These are phyloP conservation scores for Lasioglossum marginatum DNA, from an alignment of 2,888 invertebrate genomes.

Conservation along the genomic window DNA sequence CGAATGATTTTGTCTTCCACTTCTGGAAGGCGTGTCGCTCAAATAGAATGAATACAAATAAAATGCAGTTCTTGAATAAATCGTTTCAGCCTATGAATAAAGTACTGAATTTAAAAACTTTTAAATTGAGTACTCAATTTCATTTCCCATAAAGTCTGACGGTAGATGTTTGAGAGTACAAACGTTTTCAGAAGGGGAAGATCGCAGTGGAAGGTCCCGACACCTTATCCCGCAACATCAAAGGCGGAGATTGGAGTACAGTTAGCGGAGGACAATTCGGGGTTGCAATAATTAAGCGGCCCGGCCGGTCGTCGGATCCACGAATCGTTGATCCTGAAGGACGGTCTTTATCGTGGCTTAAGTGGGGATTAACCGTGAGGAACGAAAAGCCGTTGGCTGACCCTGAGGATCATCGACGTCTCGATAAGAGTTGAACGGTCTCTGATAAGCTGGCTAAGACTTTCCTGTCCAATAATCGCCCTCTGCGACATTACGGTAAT, in stretches of 20 bases:
- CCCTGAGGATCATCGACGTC: slow-evolving; percentile 76
- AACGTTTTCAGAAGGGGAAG: not conserved
- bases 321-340: slow-evolving; percentile 67
- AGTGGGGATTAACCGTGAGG: slow-evolving; percentile 81
- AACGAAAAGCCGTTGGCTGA: slow-evolving; percentile 79
- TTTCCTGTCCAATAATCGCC: slow-evolving; percentile 46
- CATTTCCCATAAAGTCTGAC: not conserved
- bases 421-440: slow-evolving; percentile 77
- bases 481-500: slow-evolving; percentile 58
- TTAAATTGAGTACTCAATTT: too few species aligned
- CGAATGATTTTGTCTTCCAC: too few species aligned
- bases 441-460: slow-evolving; percentile 66
- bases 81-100: not conserved
- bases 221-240: not conserved
- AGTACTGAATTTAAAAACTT: not conserved
- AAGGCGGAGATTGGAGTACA: slow-evolving; percentile 26
- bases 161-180: too few species aligned
- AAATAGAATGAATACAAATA: too few species aligned
- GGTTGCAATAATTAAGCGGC: slow-evolving; percentile 62
- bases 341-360: slow-evolving; percentile 72
- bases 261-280: slow-evolving; percentile 35
- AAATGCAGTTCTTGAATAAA: not conserved
- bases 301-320: slow-evolving; percentile 34
- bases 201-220: not conserved
- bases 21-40: too few species aligned